Base-by-base conservation (phyloP, 2,113 vertebrate species). In the Vicugna pacos region DNA sequence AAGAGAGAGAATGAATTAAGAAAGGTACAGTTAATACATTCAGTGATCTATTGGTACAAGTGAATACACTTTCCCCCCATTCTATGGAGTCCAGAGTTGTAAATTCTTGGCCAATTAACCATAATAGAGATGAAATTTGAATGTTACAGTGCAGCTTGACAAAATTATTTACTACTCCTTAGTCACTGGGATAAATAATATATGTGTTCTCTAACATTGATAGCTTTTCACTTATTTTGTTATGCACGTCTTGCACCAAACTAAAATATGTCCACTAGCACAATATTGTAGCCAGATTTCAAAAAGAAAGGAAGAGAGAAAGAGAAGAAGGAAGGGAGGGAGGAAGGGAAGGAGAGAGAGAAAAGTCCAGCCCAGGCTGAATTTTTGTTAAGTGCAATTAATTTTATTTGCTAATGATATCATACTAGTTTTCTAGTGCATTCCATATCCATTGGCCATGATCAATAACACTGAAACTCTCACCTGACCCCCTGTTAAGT, bases 371-470 rank as follows among this genome's bases (percentile, higher is more conserved):
- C 2, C 38, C 48, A 89, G 48, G 22, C 1, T 84, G 58, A 94
- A 64, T 75, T 94, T 56, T 42, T 30, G 10, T 54, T 83, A 93
- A 95, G 70, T 35, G 6, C 12, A 69, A 46, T 48, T 70, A 69
- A 56, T 79, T 87, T 82, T 73, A 72, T 77, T 97, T 96, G 62
- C n/a, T 85, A 89, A 86, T 64, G 54, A 72, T 26, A 83, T 28
- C 64, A 92, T 35, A 22, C 24, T 81, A 72, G 83, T 79, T 96
- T 90, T 95, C 56, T 67, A 73, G 79, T 69, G 46, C 4, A 50
- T 86, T 80, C 2, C 19, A 30, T 67, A 60, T 26, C 46, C 35
- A 70, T 14, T 94, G 80, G 35, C 10, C 8, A 28, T 50, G 38
- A 89, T 75, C 58, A 92, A 17, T 62, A 42, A 87, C 73, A 94